Base-by-base conservation (phyloP, 2,113 vertebrate species). In the Choloepus hoffmanni region DNA sequence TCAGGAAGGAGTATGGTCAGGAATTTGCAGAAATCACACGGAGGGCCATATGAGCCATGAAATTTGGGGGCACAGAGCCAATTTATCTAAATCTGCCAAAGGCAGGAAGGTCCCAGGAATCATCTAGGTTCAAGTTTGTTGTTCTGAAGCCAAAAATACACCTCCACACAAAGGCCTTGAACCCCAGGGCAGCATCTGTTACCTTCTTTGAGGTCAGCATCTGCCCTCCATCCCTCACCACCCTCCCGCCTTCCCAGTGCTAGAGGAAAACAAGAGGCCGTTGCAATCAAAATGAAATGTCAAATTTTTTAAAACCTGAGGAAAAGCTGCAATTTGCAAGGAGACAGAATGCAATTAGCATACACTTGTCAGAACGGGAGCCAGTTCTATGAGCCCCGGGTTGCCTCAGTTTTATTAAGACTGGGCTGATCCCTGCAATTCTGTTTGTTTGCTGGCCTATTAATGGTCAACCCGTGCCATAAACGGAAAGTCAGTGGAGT, bases 291-390 rank as follows among this genome's bases (percentile, higher is more conserved):
- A 96, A 96, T 82, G 76, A 97, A 98, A 97, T 97, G 95, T 96
- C 95, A 96, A 48, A 40, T 95, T 96, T 95, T 97, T 94, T 68
- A 26, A 97, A 97, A 94, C 63, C 68, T n/a, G 30, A 97, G 97
- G 89, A 97, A 97, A 97, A 96, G 97, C 98, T 98, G 97, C 97
- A 30, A 96, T 95, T 98, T 98, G 95, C 95, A 92, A 98, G 89
- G 96, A 95, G 50, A 96, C 83, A 94, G 92, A 98, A 97, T 96
- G 96, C 89, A 97, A 98, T 98, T 97, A 98, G 97, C 98, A 97
- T 95, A 94, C 77, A 88, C 97, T 96, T 98, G 96, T 97, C 96
- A 48, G 86, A 89, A 79, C 21, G 93, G 70, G 95, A 95, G 96
- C 90, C 9, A 4, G 60, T 92, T 96, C 95, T 82, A 85, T 82